These are phyloP conservation scores for Pantala flavescens DNA, from an alignment of 1,140 invertebrate genomes.

Conservation along the genomic window DNA sequence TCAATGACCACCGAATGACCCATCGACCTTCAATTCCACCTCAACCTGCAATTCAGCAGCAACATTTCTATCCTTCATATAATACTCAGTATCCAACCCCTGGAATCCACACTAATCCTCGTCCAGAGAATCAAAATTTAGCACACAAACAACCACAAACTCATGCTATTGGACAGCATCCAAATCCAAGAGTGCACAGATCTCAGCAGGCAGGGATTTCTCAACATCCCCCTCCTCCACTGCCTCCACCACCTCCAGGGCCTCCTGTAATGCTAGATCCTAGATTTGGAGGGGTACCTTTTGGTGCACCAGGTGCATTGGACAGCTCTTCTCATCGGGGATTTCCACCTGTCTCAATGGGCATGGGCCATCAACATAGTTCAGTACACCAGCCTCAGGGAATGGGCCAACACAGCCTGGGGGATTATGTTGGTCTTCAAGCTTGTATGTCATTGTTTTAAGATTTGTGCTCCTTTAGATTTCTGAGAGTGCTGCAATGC, in stretches of 20 bases:
- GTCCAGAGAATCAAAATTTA: not conserved
- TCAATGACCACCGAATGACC: no score
- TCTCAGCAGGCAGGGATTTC: not conserved
- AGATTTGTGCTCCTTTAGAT: not conserved
- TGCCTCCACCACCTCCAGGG: not conserved
- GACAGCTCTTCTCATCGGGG: not conserved
- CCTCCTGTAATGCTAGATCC: not conserved
- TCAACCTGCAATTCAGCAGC: not conserved
- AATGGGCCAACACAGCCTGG: not conserved
- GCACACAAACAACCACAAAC: not conserved
- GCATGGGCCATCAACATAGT: not conserved
- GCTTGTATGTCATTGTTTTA: constrained; percentile 11
- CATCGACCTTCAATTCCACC: no score
- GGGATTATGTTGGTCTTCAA: constrained; percentile 2
- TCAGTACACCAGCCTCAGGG: not conserved
- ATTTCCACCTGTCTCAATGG: not conserved
- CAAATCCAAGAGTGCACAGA: not conserved
- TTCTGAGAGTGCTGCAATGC: no score
- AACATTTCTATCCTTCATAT: not conserved
- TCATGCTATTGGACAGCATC: not conserved
- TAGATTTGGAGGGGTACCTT: not conserved
- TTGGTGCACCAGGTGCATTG: not conserved
- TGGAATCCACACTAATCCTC: not conserved
- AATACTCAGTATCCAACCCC: not conserved
- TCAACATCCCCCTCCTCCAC: not conserved